phyloP scores from a whole-genome alignment of 1,140 invertebrate species.

The Heliconius himera region DNA sequence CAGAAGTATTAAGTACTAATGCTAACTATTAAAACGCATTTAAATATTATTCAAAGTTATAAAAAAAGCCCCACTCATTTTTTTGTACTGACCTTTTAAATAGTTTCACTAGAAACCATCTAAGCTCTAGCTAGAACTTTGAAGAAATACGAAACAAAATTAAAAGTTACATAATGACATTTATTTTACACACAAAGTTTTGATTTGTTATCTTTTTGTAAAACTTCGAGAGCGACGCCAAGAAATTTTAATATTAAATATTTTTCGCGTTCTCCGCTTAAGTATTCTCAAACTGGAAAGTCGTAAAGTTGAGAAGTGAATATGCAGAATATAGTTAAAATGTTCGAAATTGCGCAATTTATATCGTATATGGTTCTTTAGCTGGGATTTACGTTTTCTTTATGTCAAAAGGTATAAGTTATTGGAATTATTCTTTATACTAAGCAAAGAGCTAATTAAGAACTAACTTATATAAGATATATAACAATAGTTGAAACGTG shows the following conservation, averaged over 20 bases:
- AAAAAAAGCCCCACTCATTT: not conserved
- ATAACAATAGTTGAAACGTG: too few relatives aligned
- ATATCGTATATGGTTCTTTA: not conserved
- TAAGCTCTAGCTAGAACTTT: not conserved
- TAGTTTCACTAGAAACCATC: not conserved
- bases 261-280: conserved; percentile 11
- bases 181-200: not conserved
- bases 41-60: too few relatives aligned
- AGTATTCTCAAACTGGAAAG: not conserved
- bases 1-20: too few relatives aligned
- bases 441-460: not conserved
- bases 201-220: conserved; percentile 13
- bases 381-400: not conserved
- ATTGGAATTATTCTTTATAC: not conserved
- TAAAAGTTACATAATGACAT: conserved; percentile 10
- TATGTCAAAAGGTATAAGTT: not conserved
- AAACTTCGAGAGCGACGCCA: not conserved
- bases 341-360: conserved; percentile 1
- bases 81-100: not conserved
- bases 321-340: conserved; percentile 4
- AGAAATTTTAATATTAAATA: conserved; percentile 18
- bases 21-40: too few relatives aligned
- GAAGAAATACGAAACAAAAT: conserved; percentile 12
- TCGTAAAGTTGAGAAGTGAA: conserved; percentile 7
- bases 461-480: too few relatives aligned